Evolutionary conservation across 2,888 invertebrate species (phyloP).

Genomic region (Notodonta dromedarius): DNA sequence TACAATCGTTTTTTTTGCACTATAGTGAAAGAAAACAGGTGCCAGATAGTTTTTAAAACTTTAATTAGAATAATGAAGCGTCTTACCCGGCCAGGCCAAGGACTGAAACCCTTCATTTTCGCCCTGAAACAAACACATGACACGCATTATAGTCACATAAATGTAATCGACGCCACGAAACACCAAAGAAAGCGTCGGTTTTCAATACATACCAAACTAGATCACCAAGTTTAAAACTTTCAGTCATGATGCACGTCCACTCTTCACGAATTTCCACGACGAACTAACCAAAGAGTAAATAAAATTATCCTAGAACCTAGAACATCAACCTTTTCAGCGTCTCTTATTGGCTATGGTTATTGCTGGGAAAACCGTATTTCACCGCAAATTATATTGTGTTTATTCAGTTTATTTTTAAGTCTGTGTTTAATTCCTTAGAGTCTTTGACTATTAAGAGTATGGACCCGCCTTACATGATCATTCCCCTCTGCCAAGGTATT

Average conservation of each 20-base stretch:
- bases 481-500: too few relatives aligned
- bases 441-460: too few relatives aligned
- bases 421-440: too few relatives aligned
- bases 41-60: conserved; percentile 19
- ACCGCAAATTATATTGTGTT: conserved; percentile 1
- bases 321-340: conserved; percentile 36
- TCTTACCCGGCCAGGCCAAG: conserved; percentile 99
- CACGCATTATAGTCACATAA: conserved; percentile 31
- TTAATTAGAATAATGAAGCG: conserved; percentile 55
- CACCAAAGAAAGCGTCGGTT: conserved; percentile 34
- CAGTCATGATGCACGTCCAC: conserved; percentile 68
- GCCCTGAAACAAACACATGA: conserved; percentile 89
- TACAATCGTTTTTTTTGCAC: conserved; percentile 18
- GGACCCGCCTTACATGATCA: too few relatives aligned
- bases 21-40: conserved; percentile 12
- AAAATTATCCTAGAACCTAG: conserved; percentile 32
- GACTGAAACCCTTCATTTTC: conserved; percentile 98
- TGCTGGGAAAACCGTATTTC: conserved; percentile 24
- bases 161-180: conserved; percentile 63
- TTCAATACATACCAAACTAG: conserved; percentile 79
- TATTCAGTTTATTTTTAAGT: too few relatives aligned
- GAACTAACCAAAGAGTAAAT: conserved; percentile 71
- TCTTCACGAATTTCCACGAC: conserved; percentile 65
- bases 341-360: conserved; percentile 53
- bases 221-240: conserved; percentile 81